phyloP scores from a whole-genome alignment of 2,113 vertebrate genomes.

The Chlorodrepanis virens region DNA sequence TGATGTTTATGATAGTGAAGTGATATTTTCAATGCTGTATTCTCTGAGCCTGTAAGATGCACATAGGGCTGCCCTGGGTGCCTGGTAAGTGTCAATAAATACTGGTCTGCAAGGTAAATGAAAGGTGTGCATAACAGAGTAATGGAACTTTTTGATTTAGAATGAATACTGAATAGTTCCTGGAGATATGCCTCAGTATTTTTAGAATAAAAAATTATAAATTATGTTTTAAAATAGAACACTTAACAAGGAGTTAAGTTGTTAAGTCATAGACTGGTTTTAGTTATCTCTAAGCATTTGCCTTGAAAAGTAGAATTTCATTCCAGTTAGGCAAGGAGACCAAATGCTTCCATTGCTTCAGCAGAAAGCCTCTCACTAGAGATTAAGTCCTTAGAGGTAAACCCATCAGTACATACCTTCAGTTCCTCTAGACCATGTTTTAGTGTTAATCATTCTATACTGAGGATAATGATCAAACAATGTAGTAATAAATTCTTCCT shows the following conservation, averaged over 20 bases:
- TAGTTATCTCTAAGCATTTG: neutral
- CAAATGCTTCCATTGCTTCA: neutral
- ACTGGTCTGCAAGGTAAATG: neutral
- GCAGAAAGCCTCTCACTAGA: neutral
- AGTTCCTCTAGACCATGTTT: neutral
- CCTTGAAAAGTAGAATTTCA: neutral
- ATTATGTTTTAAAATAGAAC: neutral
- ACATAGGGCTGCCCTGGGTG: neutral
- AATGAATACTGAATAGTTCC: neutral
- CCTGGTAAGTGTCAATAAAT: neutral
- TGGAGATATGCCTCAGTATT: neutral
- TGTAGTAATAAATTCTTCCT: neutral
- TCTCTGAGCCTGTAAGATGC: neutral
- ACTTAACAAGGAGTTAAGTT: neutral
- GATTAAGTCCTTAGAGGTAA: neutral
- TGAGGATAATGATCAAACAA: neutral
- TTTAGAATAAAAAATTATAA: neutral
- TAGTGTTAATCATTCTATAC: neutral
- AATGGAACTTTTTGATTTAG: neutral
- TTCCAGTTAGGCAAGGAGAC: neutral
- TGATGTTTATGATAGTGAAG: too few species aligned
- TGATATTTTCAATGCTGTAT: neutral
- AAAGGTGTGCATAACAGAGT: neutral
- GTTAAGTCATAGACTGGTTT: neutral
- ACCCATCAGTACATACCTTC: neutral